Conservation (phyloP, 2,797 vertebrate genomes). For the Trachurus trachurus region DNA sequence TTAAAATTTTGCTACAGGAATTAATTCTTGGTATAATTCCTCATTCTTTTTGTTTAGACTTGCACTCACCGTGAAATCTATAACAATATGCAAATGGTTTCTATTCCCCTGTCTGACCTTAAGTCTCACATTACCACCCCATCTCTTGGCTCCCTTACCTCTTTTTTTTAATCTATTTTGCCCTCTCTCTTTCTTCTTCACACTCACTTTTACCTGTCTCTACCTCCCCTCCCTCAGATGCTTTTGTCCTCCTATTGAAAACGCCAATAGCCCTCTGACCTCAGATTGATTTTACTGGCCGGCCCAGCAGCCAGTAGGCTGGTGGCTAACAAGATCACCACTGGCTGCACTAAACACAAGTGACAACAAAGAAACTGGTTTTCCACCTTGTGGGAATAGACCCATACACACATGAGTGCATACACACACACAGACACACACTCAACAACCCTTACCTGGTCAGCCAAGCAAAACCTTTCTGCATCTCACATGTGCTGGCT, state of each 20-base stretch:
- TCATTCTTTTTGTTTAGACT: background rate
- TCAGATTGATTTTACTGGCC: slow-evolving; percentile 64
- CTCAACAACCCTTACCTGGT: background rate
- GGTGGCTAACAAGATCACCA: slow-evolving; percentile 62
- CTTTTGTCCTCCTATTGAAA: slow-evolving; percentile 50
- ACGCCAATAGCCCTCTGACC: slow-evolving; percentile 57
- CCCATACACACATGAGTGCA: too few species aligned
- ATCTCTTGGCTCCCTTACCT: background rate
- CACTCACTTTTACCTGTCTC: slow-evolving; percentile 1
- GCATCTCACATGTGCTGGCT: slow-evolving; percentile 39
- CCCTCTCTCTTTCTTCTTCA: background rate
- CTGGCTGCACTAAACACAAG: slow-evolving; percentile 60
- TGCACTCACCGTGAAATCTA: background rate
- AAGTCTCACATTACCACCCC: background rate
- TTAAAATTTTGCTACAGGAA: background rate
- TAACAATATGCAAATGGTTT: background rate
- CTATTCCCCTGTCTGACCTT: background rate
- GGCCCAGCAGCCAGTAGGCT: slow-evolving; percentile 43
- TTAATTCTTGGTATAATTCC: background rate
- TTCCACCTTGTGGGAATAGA: slow-evolving; percentile 43
- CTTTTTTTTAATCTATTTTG: background rate
- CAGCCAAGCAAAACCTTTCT: slow-evolving; percentile 46
- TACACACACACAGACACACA: background rate
- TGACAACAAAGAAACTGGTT: slow-evolving; percentile 73
- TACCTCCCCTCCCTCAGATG: background rate